These are phyloP conservation scores for Tapirus indicus DNA, from an alignment of 2,797 vertebrate genomes.

Conservation along the genomic window DNA sequence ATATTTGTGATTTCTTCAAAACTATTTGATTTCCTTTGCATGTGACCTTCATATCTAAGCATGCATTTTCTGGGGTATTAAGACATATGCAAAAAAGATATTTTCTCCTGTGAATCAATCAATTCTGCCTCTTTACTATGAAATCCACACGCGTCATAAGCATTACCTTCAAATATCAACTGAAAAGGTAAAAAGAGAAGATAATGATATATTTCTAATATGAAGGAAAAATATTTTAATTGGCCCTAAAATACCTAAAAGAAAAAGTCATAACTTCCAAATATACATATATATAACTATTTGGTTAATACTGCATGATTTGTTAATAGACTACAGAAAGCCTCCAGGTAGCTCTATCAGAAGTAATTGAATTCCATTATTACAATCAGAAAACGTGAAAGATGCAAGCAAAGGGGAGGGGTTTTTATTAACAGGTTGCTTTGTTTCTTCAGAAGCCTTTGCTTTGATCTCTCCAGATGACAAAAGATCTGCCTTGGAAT, in stretches of 20 bases:
- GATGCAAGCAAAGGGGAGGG: constrained; percentile 74
- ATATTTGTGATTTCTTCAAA: constrained; percentile 68
- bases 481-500: constrained; percentile 87
- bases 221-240: constrained; percentile 73
- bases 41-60: constrained; percentile 76
- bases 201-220: constrained; percentile 63
- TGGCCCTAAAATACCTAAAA: constrained; percentile 72
- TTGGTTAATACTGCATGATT: neutral
- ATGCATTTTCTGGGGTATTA: constrained; percentile 82
- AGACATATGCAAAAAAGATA: constrained; percentile 77
- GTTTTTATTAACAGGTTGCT: constrained; percentile 74
- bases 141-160: constrained; percentile 74
- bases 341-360: constrained; percentile 13
- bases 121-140: constrained; percentile 69
- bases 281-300: neutral
- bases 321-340: constrained; percentile 28
- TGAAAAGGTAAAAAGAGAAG: constrained; percentile 74
- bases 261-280: constrained; percentile 62
- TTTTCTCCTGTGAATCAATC: constrained; percentile 81
- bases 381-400: constrained; percentile 45
- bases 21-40: constrained; percentile 71
- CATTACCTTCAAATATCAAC: constrained; percentile 71
- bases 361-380: constrained; percentile 74
- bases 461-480: constrained; percentile 86
- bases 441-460: constrained; percentile 75